Percentiles rank a stretch among this genome's conserved stretches.
phyloP scores from a whole-genome alignment of 2,888 invertebrate genomes.

The Brenthis ino region DNA sequence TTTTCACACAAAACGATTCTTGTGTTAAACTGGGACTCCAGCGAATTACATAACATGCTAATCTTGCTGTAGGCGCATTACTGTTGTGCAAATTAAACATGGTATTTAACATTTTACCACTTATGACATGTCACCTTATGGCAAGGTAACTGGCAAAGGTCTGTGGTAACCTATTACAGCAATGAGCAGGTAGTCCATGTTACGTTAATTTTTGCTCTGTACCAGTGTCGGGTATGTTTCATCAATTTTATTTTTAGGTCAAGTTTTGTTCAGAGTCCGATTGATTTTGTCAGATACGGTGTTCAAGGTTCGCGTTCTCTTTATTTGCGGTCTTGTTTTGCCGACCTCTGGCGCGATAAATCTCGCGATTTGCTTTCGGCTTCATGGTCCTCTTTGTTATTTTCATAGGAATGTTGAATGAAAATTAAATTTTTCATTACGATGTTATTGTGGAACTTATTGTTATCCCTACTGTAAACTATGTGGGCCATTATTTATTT shows the following conservation, averaged over 20 bases:
- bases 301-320: conserved; percentile 81
- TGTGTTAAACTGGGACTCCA: conserved; percentile 11
- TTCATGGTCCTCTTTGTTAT: conserved; percentile 75
- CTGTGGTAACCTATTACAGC: conserved; percentile 32
- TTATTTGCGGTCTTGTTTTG: conserved; percentile 81
- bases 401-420: conserved; percentile 60
- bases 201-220: conserved; percentile 22
- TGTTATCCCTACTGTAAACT: neutral
- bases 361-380: conserved; percentile 71
- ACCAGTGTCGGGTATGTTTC: conserved; percentile 51
- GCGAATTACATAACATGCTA: conserved; percentile 28
- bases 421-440: conserved; percentile 59
- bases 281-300: conserved; percentile 81
- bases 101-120: conserved; percentile 28
- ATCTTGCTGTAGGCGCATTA: conserved; percentile 27
- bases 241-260: conserved; percentile 75
- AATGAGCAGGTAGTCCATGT: conserved; percentile 11
- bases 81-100: conserved; percentile 31
- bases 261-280: conserved; percentile 77
- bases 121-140: conserved; percentile 30
- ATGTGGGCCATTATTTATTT: neutral
- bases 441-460: neutral
- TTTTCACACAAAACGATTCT: neutral
- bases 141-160: conserved; percentile 24
- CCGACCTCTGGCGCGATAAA: conserved; percentile 79